Conservation (phyloP, 1,140 invertebrate species). For the Cyclargus thomasi region DNA sequence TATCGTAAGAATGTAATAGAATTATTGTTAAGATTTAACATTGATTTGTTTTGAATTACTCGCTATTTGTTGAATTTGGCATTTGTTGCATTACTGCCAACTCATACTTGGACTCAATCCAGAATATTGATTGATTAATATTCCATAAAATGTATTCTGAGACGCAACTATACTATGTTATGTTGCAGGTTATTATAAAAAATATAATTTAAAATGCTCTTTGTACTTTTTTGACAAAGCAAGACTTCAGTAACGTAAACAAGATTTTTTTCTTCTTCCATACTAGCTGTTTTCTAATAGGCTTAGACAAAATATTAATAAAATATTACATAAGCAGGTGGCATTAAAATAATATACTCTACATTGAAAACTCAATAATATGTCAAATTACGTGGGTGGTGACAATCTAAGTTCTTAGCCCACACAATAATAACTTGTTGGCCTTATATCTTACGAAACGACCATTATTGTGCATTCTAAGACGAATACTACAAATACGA, state of each 20-base stretch:
- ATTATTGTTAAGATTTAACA: not conserved
- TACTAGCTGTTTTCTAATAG: too few relatives aligned
- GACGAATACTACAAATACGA: not conserved
- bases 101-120: not conserved
- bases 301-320: too few relatives aligned
- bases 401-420: not conserved
- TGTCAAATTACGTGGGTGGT: not conserved
- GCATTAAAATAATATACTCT: too few relatives aligned
- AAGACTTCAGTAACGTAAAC: too few relatives aligned
- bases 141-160: not conserved
- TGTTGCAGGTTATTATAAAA: too few relatives aligned
- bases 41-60: not conserved
- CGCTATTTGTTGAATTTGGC: constrained; percentile 3
- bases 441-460: constrained; percentile 7
- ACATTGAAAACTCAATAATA: too few relatives aligned
- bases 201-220: too few relatives aligned
- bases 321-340: too few relatives aligned
- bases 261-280: too few relatives aligned
- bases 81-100: constrained; percentile 5
- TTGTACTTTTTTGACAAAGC: too few relatives aligned
- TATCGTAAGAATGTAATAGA: not conserved
- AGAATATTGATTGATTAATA: constrained; percentile 11
- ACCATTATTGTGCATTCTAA: not conserved
- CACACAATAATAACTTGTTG: not conserved
- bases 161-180: too few relatives aligned